Conservation (phyloP, 2,888 invertebrate species). For the Stenoptilia bipunctidactyla region DNA sequence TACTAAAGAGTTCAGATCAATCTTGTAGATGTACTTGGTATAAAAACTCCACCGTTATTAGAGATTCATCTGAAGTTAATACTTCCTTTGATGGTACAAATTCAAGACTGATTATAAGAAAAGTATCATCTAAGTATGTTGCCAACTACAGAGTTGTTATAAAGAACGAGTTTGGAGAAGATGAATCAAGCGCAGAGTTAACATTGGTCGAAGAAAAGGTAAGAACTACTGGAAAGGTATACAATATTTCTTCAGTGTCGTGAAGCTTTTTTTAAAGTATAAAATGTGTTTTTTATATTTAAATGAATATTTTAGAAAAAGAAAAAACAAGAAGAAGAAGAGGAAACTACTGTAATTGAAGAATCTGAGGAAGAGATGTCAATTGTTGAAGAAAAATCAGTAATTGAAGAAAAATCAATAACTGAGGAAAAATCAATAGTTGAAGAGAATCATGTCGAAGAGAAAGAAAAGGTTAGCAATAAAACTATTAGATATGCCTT, state of each 20-base stretch:
- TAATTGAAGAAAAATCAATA: conserved; percentile 48
- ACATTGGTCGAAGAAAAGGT: conserved; percentile 78
- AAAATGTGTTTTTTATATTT: background rate
- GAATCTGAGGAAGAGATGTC: conserved; percentile 67
- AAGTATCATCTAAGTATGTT: conserved; percentile 80
- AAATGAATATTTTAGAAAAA: conserved; percentile 41
- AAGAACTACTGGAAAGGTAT: too few relatives aligned
- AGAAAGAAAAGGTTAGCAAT: conserved; percentile 41
- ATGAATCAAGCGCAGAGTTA: conserved; percentile 87
- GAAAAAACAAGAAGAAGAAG: conserved; percentile 60
- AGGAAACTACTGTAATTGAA: conserved; percentile 54
- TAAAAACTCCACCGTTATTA: conserved; percentile 83
- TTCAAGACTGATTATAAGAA: conserved; percentile 82
- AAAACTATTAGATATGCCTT: too few relatives aligned
- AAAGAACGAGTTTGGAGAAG: conserved; percentile 91
- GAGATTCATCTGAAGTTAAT: conserved; percentile 81
- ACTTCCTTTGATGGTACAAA: conserved; percentile 88
- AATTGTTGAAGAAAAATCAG: conserved; percentile 55
- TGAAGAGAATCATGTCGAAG: conserved; percentile 64
- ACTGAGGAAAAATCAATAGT: too few relatives aligned
- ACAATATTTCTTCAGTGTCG: background rate
- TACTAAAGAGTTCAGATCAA: conserved; percentile 81
- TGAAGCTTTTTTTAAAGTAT: background rate
- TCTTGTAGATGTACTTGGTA: conserved; percentile 89
- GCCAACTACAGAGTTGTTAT: conserved; percentile 90